Base-by-base conservation (phyloP, 1,140 invertebrate genomes). In the Rhizoglyphus robini region DNA sequence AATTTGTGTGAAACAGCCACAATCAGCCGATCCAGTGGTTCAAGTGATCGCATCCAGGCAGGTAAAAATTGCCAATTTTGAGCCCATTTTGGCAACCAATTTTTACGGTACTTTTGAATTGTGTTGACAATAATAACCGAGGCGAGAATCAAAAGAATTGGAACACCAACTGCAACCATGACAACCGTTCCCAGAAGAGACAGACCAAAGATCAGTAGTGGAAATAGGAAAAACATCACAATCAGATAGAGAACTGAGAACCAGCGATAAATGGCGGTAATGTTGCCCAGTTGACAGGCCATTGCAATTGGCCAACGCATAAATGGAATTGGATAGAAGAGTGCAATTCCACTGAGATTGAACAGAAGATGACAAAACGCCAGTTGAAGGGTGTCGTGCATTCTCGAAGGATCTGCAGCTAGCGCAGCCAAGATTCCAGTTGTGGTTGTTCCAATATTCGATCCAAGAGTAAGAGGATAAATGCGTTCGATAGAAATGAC, bases 371-470 rank as follows among this genome's bases (percentile, higher is more conserved):
- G 83, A 69, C 80, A 81, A 13, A 84, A 73, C 18, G 83, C 79
- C 27, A 84, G 77, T 73, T 84, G 81, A 8, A 84, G 72, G 0
- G 81, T 75, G 8, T 77, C 68, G 54, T 67, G 69, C 18, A 79
- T 66, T 36, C 71, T 69, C 46, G 67, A 34, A 18, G 72, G 68
- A 32, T 75, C 70, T 15, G 78, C 73, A 2, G 82, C 76, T 25
- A 83, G 71, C 2, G 81, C 78, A 5, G 81, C 80, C 11, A 58
- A 63, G n/a, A 79, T 66, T 32, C 76, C 77, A 1, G 82, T 83
- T 4, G 80, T 78, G 0, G 83, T 85, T 13, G 83, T 84, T 18
- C 83, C 83, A 60, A 84, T 76, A 72, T 84, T 84, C 0, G 81
- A 77, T 11, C 83, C 83, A 3, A 84, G 71, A 4, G 81, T 82